Base-by-base conservation (phyloP, 2,888 invertebrate species). In the Tiliacea aurago region DNA sequence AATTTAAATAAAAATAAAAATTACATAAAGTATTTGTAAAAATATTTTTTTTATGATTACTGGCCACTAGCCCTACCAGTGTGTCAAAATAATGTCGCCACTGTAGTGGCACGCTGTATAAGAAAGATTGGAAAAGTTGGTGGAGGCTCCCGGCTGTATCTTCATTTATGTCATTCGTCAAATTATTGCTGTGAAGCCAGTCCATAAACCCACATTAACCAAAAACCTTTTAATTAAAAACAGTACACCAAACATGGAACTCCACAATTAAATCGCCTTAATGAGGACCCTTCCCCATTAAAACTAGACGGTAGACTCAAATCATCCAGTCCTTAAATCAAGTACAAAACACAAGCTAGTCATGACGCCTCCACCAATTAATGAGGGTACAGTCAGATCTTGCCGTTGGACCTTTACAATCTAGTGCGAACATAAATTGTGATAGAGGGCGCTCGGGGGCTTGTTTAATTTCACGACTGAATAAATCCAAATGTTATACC, bases 401-500 rank as follows among this genome's bases (percentile, higher is more conserved):
- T 90, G 89, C 93, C 88, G 87, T 88, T 86, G 90, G 92, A 90
- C 93, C 93, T 91, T 92, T 90, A 93, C 93, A 93, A 94, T 94
- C 94, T 95, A 95, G 94, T 95, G 95, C 91, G 94, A 93, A 95
- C 95, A 94, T 96, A 95, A 95, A 96, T 95, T 94, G 93, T 94
- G 93, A 95, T 94, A 94, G 94, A 92, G 93, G 91, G 92, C 90
- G 93, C 93, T 88, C 84, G 85, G 93, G 93, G 94, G 92, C 93
- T 94, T 95, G 95, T 95, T 95, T 95, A 94, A 95, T 96, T 95
- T 96, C 95, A 96, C 95, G 95, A 93, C 93, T 95, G 95, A 94
- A 95, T 95, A 95, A 95, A 95, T 95, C 94, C 94, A 93, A 95
- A 95, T 95, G 95, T 93, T 94, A 92, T 94, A 92, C 92, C 91